A percentile compares a stretch with the other conserved stretches of the same genome.
phyloP scores from a whole-genome alignment of 2,888 invertebrate species.

The Drosophila koepferae region DNA sequence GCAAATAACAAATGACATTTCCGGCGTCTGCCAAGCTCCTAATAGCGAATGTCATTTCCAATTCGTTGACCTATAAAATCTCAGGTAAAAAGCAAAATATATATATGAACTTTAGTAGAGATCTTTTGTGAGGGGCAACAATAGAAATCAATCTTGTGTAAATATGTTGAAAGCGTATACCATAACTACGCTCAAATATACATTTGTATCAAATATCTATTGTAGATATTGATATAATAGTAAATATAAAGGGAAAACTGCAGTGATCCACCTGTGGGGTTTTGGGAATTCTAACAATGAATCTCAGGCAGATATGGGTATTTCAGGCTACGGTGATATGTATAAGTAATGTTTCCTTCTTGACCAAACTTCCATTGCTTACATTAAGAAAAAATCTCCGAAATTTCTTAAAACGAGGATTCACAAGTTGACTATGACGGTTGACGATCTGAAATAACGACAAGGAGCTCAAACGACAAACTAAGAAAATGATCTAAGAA shows the following conservation, averaged over 20 bases:
- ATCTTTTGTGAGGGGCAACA: not conserved
- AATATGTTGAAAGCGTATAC: not conserved
- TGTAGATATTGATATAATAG: not conserved
- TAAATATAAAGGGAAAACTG: not conserved
- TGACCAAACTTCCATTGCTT: too few relatives aligned
- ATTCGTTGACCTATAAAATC: not conserved
- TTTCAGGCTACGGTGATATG: too few relatives aligned
- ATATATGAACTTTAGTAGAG: not conserved
- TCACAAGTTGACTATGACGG: not conserved
- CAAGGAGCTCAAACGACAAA: not conserved
- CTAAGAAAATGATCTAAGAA: not conserved
- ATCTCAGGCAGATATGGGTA: not conserved
- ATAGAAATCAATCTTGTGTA: not conserved
- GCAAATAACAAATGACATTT: constrained; percentile 32
- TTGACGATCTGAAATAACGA: not conserved
- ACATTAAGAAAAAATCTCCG: too few relatives aligned
- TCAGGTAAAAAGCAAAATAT: not conserved
- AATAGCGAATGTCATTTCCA: constrained; percentile 9
- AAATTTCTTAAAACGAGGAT: too few relatives aligned
- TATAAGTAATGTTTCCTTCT: too few relatives aligned
- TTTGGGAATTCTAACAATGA: not conserved
- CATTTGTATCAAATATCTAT: not conserved
- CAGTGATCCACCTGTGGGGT: not conserved
- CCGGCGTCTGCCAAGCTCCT: constrained; percentile 2
- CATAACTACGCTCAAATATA: not conserved